phyloP scores from a whole-genome alignment of 2,113 vertebrate species.

The Addax nasomaculatus region DNA sequence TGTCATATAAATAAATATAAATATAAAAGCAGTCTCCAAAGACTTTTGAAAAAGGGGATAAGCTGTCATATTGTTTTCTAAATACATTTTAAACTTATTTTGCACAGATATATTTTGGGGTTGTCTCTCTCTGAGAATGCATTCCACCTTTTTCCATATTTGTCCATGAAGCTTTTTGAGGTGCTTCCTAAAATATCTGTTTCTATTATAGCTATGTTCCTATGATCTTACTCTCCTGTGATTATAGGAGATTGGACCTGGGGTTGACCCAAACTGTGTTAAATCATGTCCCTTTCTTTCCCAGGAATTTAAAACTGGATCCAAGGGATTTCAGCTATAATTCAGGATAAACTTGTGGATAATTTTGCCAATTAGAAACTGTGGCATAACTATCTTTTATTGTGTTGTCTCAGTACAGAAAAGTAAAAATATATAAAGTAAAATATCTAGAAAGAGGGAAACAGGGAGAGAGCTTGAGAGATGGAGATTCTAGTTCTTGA shows the following conservation, averaged over 20 bases:
- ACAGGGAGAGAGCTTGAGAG: not conserved
- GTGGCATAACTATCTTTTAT: not conserved
- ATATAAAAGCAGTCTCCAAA: not conserved
- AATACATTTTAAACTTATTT: not conserved
- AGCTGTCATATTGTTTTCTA: not conserved
- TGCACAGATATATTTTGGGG: not conserved
- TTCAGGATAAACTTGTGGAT: not conserved
- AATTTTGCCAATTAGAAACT: not conserved
- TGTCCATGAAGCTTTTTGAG: not conserved
- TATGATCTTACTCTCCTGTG: not conserved
- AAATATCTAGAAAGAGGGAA: not conserved
- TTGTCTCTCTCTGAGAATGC: not conserved
- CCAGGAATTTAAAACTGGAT: not conserved
- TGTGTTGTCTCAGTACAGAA: not conserved
- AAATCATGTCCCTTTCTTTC: not conserved
- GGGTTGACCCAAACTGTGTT: not conserved
- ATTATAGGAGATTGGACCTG: not conserved
- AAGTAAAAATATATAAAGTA: not conserved
- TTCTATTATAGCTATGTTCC: not conserved
- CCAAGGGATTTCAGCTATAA: not conserved
- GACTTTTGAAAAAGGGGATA: not conserved
- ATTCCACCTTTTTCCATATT: not conserved
- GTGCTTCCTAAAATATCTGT: not conserved
- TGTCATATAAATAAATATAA: not conserved
- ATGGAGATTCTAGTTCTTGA: not conserved